phyloP scores from a whole-genome alignment of 2,797 vertebrate species.

The Poeciliopsis turneri region DNA sequence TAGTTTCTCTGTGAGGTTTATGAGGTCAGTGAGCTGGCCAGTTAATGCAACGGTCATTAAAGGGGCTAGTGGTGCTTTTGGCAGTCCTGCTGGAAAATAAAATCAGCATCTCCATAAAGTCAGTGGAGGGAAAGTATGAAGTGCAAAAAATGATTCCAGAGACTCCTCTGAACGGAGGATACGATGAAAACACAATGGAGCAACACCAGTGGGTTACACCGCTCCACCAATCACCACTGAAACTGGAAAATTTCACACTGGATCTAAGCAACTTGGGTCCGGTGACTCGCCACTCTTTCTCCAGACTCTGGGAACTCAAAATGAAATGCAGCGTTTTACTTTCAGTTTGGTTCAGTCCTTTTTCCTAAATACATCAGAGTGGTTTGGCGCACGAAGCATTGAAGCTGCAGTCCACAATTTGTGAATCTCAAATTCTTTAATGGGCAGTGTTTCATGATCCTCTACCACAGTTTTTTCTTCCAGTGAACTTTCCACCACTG shows the following conservation, averaged over 20 bases:
- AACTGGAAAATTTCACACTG: not conserved
- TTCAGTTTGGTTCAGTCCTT: not conserved
- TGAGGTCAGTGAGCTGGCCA: not conserved
- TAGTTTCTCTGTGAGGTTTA: not conserved
- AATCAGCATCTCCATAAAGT: constrained; percentile 1
- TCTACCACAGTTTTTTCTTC: not conserved
- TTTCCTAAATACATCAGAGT: not conserved
- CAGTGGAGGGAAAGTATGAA: not conserved
- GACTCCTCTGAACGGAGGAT: not conserved
- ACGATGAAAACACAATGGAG: not conserved
- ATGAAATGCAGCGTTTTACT: not conserved
- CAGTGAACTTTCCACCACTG: not conserved
- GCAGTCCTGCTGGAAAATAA: not conserved
- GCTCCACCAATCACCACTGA: not conserved
- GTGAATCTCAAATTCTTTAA: not conserved
- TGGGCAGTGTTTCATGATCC: too few relatives aligned
- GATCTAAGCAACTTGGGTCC: not conserved
- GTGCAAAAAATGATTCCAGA: not conserved
- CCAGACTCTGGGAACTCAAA: not conserved
- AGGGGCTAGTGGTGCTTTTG: not conserved
- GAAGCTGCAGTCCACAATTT: not conserved
- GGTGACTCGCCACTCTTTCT: not conserved
- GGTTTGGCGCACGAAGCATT: not conserved
- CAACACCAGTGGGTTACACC: not conserved
- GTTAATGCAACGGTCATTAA: not conserved